These are phyloP conservation scores for Melinaea menophilus DNA, from an alignment of 2,888 invertebrate species.

Conservation along the genomic window DNA sequence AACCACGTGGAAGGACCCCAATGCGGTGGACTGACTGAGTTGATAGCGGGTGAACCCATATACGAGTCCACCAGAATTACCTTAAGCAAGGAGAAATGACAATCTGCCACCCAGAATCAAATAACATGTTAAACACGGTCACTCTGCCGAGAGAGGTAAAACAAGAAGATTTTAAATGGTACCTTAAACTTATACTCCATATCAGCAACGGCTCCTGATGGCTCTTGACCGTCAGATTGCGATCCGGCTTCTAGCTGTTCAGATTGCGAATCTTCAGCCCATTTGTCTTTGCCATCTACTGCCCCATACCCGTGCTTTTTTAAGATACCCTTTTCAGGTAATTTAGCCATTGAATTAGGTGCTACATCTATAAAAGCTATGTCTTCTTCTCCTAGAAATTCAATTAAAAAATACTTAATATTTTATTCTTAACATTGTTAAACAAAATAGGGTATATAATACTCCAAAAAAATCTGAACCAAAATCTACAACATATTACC, in stretches of 20 bases:
- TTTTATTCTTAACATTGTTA: too few relatives aligned
- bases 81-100: too few relatives aligned
- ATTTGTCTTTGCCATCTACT: slow-evolving; percentile 85
- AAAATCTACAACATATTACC: slow-evolving; percentile 63
- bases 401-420: too few relatives aligned
- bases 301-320: slow-evolving; percentile 92
- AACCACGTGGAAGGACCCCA: too few relatives aligned
- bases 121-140: too few relatives aligned
- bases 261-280: slow-evolving; percentile 85
- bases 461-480: too few relatives aligned
- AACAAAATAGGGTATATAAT: too few relatives aligned
- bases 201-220: slow-evolving; percentile 83
- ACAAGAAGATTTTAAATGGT: slow-evolving; percentile 33
- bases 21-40: too few relatives aligned
- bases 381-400: slow-evolving; percentile 84
- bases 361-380: slow-evolving; percentile 90
- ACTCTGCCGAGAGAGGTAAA: too few relatives aligned
- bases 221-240: slow-evolving; percentile 83
- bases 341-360: slow-evolving; percentile 84
- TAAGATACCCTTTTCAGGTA: slow-evolving; percentile 94
- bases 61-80: too few relatives aligned
- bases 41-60: too few relatives aligned
- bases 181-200: slow-evolving; percentile 91
- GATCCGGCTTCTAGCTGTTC: slow-evolving; percentile 83
- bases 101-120: too few relatives aligned